Conservation (phyloP, 2,888 invertebrate species). For the Phyllotreta cruciferae region DNA sequence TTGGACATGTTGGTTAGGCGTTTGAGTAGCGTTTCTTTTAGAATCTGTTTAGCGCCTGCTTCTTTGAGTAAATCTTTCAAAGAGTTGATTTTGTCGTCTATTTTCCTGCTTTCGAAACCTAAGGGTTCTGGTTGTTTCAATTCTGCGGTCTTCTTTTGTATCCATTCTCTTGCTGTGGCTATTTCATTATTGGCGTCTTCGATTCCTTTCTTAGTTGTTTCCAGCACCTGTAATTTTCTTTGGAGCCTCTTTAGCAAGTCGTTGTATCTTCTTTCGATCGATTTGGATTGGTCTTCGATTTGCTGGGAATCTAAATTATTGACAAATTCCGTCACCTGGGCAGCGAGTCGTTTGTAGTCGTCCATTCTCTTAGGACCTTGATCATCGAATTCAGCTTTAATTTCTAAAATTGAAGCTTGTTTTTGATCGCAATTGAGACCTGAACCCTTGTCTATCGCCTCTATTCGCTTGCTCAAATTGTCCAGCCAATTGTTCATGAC, state of each 20-base stretch:
- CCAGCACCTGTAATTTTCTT: constrained; percentile 82
- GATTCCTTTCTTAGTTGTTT: constrained; percentile 83
- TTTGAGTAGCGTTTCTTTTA: constrained; percentile 83
- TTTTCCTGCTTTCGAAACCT: constrained; percentile 79
- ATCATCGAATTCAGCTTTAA: constrained; percentile 76
- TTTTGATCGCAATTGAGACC: constrained; percentile 84
- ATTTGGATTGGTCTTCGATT: constrained; percentile 86
- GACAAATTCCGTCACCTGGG: constrained; percentile 78
- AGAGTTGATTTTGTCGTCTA: constrained; percentile 75
- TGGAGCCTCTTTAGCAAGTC: constrained; percentile 85
- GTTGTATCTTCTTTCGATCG: constrained; percentile 82
- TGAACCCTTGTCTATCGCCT: constrained; percentile 83
- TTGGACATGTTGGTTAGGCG: constrained; percentile 83
- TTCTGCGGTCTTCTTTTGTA: constrained; percentile 74
- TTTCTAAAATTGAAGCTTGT: constrained; percentile 74
- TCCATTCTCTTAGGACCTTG: constrained; percentile 76
- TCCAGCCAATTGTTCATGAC: constrained; percentile 86
- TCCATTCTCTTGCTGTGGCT: constrained; percentile 80
- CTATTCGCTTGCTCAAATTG: constrained; percentile 78
- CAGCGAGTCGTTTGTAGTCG: constrained; percentile 73
- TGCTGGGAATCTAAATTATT: constrained; percentile 90
- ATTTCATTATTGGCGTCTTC: constrained; percentile 84
- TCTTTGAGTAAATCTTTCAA: constrained; percentile 81
- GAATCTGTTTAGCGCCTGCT: constrained; percentile 81
- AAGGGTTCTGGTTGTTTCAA: constrained; percentile 72